Base-by-base conservation (phyloP, 1,140 invertebrate species). In the Drosophila repletoides region DNA sequence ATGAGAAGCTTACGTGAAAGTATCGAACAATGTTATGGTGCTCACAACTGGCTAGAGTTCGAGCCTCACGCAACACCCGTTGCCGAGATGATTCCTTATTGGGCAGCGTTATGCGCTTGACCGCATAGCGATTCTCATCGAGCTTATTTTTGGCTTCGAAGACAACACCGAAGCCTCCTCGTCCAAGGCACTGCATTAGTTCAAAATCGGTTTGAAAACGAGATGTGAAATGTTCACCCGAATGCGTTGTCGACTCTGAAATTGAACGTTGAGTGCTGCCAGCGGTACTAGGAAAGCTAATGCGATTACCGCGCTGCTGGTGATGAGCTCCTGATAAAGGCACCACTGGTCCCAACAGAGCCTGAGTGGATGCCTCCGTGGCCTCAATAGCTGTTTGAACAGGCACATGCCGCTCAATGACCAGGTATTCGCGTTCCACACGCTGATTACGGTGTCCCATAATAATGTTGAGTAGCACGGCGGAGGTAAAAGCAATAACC, bases 111-210 rank as follows among this genome's bases (percentile, higher is more conserved):
- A 99, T 99, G 77, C 98, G 93, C 91, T 99, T 99, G 0, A 99
- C 94, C 14, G 98, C 98, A 92, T 99, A 99, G 68, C 95, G 93
- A 77, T 96, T 95, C 81, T 98, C 96, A 90, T 99, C 98, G 49
- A 99, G 94, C 91, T 97, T 98, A 90, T 99, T 98, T 88, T 93
- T 95, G 0, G 96, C 97, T 90, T 99, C 96, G 91, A 99, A 99
- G 0, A 99, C 98, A 14, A 99, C 94, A 0, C 98, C 98, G 91
- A 98, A 99, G 0, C 98, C 98, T n/a, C 98, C 98, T 83, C 94
- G 94, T 0, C 98, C 98, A 0, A 99, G 91, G 72, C 96, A 95
- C 58, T 94, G 91, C 26, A 98, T 90, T 4, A 95, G 94, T 21
- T 96, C 95, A 91, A 98, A 99, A 81, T 99, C 97, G 10, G 93